Conservation (phyloP, 1,140 invertebrate genomes). For the Tenebrio molitor region DNA sequence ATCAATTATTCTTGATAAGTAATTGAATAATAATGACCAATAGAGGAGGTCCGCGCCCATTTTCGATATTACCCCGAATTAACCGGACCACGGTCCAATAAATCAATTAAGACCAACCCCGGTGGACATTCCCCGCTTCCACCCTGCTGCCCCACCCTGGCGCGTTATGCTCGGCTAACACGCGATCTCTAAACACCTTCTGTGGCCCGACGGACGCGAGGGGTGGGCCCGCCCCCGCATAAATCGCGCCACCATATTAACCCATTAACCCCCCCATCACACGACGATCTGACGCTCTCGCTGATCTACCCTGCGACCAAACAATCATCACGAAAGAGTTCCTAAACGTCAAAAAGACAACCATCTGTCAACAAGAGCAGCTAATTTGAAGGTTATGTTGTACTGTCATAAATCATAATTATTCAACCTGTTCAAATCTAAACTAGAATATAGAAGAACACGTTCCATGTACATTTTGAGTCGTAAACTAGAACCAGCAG, state of each 20-base stretch:
- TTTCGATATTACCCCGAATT: conserved; percentile 49
- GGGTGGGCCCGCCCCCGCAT: conserved; percentile 11
- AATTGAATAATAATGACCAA: conserved; percentile 49
- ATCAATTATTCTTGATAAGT: conserved; percentile 49
- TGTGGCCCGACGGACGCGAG: conserved; percentile 18
- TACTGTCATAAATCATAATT: too few species aligned
- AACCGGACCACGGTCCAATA: conserved; percentile 47
- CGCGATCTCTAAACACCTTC: conserved; percentile 50
- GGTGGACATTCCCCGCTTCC: conserved; percentile 36
- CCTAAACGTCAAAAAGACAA: too few species aligned
- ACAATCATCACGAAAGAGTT: too few species aligned
- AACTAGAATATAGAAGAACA: too few species aligned
- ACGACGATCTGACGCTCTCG: conserved; percentile 8
- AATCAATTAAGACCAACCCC: conserved; percentile 53
- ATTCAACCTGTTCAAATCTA: too few species aligned
- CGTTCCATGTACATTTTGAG: too few species aligned
- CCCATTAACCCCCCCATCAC: conserved; percentile 2
- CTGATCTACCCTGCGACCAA: too few species aligned
- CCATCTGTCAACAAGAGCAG: too few species aligned
- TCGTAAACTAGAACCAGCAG: too few species aligned
- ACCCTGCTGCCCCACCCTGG: conserved; percentile 41
- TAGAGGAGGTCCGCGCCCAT: conserved; percentile 45
- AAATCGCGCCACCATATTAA: conserved; percentile 26
- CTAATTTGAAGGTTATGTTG: too few species aligned
- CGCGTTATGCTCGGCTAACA: conserved; percentile 48